Evolutionary conservation across 2,113 vertebrate genomes (phyloP), one percentile per base, ranked within the genome.

Genomic region (Scatophagus argus): DNA sequence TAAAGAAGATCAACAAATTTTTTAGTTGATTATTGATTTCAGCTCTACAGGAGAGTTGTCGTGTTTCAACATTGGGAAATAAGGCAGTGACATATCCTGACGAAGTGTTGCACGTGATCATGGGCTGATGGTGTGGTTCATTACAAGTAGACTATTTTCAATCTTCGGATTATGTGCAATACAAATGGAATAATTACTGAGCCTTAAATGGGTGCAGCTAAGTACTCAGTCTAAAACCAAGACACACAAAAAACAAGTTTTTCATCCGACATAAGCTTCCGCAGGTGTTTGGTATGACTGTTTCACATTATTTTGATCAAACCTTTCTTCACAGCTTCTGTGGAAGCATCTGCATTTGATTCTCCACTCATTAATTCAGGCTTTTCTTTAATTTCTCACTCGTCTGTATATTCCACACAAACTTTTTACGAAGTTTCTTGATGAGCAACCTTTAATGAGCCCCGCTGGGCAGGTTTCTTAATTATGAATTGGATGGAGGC

Each of bases 381-480:
- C 32, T 32, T 62, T 41, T 5, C 3, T 10, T 74, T 68, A 13
- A 21, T 49, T 77, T 43, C 11, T 55, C 46, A 43, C 23, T 14
- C 19, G 14, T 38, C 56, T 68, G 29, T 49, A 32, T 27, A 1
- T 39, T 58, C 54, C 58, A 64, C 46, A 59, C 32, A 63, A 62
- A 21, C 47, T 70, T 82, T 74, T 49, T 64, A 68, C 61, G 52
- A 65, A 51, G 52, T 81, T 61, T 77, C 67, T 66, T 34, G n/a
- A 74, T 51, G 49, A 85, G 34, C 41, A 21, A 49, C 67, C 21
- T 63, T 66, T 77, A 88, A 92, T 61, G 39, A 85, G 52, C 62
- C 79, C 85, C 73, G 21, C 54, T 43, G 58, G 80, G 76, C 87
- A 83, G 44, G 34, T 83, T 86, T 75, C 60, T 74, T 74, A 74